Evolutionary conservation across 2,888 invertebrate species (phyloP).

Genomic region (Apamea monoglypha): DNA sequence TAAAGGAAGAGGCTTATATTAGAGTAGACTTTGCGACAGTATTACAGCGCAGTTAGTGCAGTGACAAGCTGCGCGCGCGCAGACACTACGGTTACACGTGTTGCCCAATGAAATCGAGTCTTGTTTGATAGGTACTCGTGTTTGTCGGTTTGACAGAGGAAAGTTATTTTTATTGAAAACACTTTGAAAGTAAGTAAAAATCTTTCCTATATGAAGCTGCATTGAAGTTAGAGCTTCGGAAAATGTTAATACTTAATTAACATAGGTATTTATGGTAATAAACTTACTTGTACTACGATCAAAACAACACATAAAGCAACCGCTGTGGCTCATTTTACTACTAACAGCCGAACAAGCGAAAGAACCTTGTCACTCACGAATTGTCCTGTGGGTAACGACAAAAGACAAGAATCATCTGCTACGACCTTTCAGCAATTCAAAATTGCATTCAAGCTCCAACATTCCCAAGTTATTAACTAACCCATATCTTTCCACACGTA

Average conservation of each 20-base stretch:
- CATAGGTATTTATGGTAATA: not conserved
- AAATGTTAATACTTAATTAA: not conserved
- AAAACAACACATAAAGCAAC: not conserved
- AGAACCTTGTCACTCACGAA: not conserved
- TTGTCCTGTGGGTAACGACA: not conserved
- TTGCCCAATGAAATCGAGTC: slow-evolving; percentile 54
- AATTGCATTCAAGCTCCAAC: not conserved
- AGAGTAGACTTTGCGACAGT: slow-evolving; percentile 67
- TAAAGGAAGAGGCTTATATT: too few species aligned
- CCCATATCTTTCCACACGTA: not conserved
- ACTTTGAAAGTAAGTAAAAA: not conserved
- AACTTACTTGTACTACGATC: not conserved
- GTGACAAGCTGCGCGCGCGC: slow-evolving; percentile 38
- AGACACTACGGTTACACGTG: slow-evolving; percentile 45
- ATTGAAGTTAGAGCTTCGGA: not conserved
- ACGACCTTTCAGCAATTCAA: too few species aligned
- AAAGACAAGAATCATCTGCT: not conserved
- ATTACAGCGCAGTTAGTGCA: slow-evolving; percentile 64
- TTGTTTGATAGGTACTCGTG: slow-evolving; percentile 23
- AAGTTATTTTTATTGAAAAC: slow-evolving; percentile 9
- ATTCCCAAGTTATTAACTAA: not conserved
- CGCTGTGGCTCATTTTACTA: not conserved
- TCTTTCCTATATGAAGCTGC: not conserved
- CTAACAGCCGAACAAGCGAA: not conserved
- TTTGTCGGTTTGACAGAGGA: not conserved